Base-by-base conservation (phyloP, 2,888 invertebrate species). In the Pterostichus madidus region DNA sequence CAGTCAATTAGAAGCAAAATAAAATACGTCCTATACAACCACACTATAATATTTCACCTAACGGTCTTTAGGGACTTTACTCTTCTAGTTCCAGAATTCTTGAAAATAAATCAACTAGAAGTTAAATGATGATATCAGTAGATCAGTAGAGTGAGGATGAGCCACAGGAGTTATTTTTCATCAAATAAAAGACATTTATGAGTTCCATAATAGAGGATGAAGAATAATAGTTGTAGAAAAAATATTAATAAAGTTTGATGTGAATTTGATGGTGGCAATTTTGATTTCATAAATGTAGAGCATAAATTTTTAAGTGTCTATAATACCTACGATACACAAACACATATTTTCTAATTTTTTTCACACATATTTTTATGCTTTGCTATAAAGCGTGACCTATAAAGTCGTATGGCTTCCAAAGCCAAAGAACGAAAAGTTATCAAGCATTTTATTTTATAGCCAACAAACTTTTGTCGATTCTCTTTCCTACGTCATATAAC, bases 391-490 rank as follows among this genome's bases (percentile, higher is more conserved):
- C 71, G 71, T 46, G 71, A 49, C 61, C 71, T 71, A 71, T 71
- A 71, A 71, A 71, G 49, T 8, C 24, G 10, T 24, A 44, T 39
- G 24, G 56, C 35, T 44, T 59, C 39, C 77, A 39, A 64, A 61
- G 79, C 44, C 77, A 39, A 64, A 61, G 79, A 79, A 79, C 64
- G 53, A 79, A 79, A 64, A 61, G 64, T 79, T 79, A 79, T 79
- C 64, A 79, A 79, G 59, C 64, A 79, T 79, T 79, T 64, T 79
- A 79, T 79, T 79, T 79, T 79, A 79, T 64, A 49, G 49, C 64
- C 39, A 46, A 64, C 13, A 61, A 64, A 79, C 31, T 44, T 59
- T 79, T 59, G 59, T 79, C 52, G 64, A 64, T 64, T 79, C 46
- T 78, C 56, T 78, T 44, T 53, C 13, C 35, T 76, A 15, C 53